Conservation (phyloP, 1,140 invertebrate genomes). For the Nebria ingens region DNA sequence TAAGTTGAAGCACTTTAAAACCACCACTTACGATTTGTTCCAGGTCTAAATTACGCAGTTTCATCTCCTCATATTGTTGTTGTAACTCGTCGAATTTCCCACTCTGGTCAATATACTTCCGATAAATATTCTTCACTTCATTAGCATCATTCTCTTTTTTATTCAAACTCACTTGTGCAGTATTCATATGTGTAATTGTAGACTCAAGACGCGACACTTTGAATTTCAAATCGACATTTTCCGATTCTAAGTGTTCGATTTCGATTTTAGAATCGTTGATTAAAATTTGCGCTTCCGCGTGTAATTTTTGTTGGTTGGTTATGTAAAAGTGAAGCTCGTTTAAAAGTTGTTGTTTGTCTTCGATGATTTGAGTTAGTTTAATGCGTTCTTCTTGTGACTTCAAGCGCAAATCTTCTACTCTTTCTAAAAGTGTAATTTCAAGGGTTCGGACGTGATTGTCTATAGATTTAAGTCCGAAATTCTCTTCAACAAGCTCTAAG, state of each 20-base stretch:
- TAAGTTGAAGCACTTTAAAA: too few relatives aligned
- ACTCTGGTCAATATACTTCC: conserved; percentile 29
- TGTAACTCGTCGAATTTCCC: conserved; percentile 28
- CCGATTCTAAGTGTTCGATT: conserved; percentile 11
- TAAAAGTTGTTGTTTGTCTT: conserved; percentile 16
- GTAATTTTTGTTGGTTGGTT: conserved; percentile 19
- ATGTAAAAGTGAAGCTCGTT: conserved; percentile 18
- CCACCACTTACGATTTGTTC: conserved; percentile 23
- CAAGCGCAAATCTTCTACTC: conserved; percentile 17
- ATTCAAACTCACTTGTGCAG: conserved; percentile 11
- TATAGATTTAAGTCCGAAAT: conserved; percentile 21
- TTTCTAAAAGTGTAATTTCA: conserved; percentile 20
- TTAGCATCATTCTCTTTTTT: conserved; percentile 20
- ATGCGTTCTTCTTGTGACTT: conserved; percentile 9
- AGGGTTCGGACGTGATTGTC: conserved; percentile 21
- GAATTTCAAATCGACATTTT: conserved; percentile 15
- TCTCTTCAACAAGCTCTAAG: conserved; percentile 29
- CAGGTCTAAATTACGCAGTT: conserved; percentile 11
- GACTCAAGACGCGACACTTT: conserved; percentile 15
- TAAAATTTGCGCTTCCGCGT: conserved; percentile 17
- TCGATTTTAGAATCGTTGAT: conserved; percentile 14
- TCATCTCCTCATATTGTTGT: conserved; percentile 22
- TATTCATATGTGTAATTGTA: neutral
- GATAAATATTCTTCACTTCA: conserved; percentile 23
- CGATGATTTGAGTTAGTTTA: conserved; percentile 12